Evolutionary conservation across 2,113 vertebrate genomes (phyloP).

Genomic region (Thermophis baileyi): DNA sequence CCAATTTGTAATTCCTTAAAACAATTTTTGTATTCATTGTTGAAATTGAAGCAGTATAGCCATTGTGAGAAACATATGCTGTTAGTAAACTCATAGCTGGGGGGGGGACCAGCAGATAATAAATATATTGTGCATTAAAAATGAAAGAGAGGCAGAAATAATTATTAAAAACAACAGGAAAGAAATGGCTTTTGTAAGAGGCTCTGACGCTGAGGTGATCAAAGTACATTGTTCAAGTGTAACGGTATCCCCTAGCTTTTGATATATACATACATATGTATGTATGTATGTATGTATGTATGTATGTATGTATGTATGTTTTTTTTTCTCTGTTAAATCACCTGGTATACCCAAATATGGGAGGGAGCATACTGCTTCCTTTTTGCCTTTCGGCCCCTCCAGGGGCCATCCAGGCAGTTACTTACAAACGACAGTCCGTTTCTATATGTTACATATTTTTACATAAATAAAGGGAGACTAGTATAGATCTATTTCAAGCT

Average conservation of each 20-base stretch:
- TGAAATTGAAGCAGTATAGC: background rate
- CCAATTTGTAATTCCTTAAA: background rate
- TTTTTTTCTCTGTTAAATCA: too few relatives aligned
- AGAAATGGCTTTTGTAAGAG: background rate
- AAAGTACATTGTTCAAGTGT: background rate
- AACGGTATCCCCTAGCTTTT: background rate
- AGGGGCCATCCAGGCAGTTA: too few relatives aligned
- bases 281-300: too few relatives aligned
- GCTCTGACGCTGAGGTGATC: background rate
- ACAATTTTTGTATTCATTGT: background rate
- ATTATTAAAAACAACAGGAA: slow-evolving; percentile 11
- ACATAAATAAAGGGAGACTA: too few relatives aligned
- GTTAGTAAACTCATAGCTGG: background rate
- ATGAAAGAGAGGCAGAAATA: background rate
- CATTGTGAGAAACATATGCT: background rate
- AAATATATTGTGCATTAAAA: background rate
- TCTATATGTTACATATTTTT: too few relatives aligned
- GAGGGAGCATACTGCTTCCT: too few relatives aligned
- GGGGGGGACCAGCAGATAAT: background rate
- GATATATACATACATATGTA: too few relatives aligned
- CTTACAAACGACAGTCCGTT: too few relatives aligned
- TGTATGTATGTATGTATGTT: too few relatives aligned
- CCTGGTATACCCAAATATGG: too few relatives aligned
- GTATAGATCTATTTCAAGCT: too few relatives aligned
- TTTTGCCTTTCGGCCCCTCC: too few relatives aligned